Evolutionary conservation across 2,888 invertebrate genomes (phyloP).

Genomic region (Brenthis hecate): DNA sequence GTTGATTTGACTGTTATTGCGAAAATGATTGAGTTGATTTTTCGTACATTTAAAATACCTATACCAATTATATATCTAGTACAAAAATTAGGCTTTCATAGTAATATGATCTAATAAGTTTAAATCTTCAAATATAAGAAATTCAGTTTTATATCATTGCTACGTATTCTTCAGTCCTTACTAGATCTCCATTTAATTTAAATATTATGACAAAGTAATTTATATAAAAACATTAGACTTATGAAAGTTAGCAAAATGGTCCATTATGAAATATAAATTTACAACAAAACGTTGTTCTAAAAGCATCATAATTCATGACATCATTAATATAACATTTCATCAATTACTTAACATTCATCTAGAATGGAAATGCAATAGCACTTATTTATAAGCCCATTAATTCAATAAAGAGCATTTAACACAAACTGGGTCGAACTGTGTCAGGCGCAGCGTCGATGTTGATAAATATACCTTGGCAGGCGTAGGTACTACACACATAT

Average conservation of each 20-base stretch:
- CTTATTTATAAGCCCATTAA: constrained; percentile 13
- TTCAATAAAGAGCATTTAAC: constrained; percentile 20
- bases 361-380: background rate
- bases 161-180: too few species aligned
- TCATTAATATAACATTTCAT: background rate
- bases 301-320: background rate
- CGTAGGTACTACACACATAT: background rate
- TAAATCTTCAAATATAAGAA: too few species aligned
- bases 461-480: constrained; percentile 16
- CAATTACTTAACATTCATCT: background rate
- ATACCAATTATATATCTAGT: too few species aligned
- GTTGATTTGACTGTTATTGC: background rate
- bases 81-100: too few species aligned
- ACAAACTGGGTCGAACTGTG: constrained; percentile 20
- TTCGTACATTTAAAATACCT: background rate
- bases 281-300: background rate
- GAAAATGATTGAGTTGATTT: background rate
- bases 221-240: too few species aligned
- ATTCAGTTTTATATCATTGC: too few species aligned
- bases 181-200: too few species aligned
- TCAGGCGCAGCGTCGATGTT: constrained; percentile 17
- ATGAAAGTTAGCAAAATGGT: too few species aligned
- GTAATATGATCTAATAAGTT: too few species aligned
- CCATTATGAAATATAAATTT: too few species aligned
- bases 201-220: too few species aligned